Evolutionary conservation across 2,113 vertebrate genomes (phyloP), one percentile per base, ranked within the genome.

Genomic region (Gadus chalcogrammus): DNA sequence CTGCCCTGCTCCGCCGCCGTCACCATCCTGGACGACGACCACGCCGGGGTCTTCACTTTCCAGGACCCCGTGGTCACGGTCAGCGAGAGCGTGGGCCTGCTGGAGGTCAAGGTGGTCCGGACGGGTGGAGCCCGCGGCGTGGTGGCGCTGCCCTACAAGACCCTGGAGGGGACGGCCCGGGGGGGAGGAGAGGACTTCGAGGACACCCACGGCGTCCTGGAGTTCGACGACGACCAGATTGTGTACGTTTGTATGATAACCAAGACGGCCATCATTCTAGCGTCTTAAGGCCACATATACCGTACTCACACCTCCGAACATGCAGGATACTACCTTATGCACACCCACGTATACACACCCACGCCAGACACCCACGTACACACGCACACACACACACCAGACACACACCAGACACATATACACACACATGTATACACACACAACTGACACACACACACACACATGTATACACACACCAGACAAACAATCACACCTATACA

Each of bases 111-210:
- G 82, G 97, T 99, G 15, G 53, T 95, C 61, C 89, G 97, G 78
- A 93, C 92, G 18, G 95, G 94, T 0, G 97, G 97, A 17, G 95
- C 97, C 0, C 94, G 97, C 15, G 96, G 97, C 42, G 93, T 93
- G 61, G 97, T 99, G 76, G 89, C 93, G 1, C 89, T 99, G 62
- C 97, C 97, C 1, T 99, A 96, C 82, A 96, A 94, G 86, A 99
- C 97, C 67, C 74, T 89, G 0, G 94, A 95, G 85, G 97, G 97
- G 38, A 93, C 95, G 0, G 97, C 96, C 11, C 94, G 93, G 90
- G 97, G 97, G 1, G 96, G 96, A n/a, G 97, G 97, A 2, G 94
- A 96, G 76, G 96, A 99, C 88, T 99, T 97, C 15, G 96, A 99
- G 78, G 97, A 99, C 81, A 95, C 94, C 0, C 92, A 94, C 0